Base-by-base conservation (phyloP, 2,797 vertebrate genomes). In the Chiloscyllium punctatum region DNA sequence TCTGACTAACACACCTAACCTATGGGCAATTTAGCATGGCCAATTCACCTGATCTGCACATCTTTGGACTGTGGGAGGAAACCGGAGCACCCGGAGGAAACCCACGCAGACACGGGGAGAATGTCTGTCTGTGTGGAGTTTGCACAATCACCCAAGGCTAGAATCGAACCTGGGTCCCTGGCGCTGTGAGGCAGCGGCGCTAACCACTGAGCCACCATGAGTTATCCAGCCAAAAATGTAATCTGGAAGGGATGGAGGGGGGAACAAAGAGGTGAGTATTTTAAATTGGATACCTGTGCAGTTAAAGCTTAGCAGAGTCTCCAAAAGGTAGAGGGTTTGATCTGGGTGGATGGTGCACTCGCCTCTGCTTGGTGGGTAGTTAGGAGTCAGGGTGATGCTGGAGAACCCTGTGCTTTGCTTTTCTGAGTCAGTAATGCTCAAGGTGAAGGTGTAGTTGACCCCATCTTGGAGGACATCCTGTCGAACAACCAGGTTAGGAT, bases 281-380 rank as follows among this genome's bases (percentile, higher is more conserved):
- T 62, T 62, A 37, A 42, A 11, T 21, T 62, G 9, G 21, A 69
- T 69, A 94, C 91, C 91, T 69, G 91, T 69, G 91, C 98, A 98
- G 96, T 96, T 97, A 96, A 97, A 98, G 57, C 97, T 97, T 94
- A 98, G 97, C 5, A 96, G 95, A 0, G 98, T 98, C 96, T 98
- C 97, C 96, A 98, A 96, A 68, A 97, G 96, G 94, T 77, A 96
- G 86, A 98, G 96, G 87, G 96, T 96, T 53, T 96, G 96, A 13
- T 97, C 96, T 5, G 98, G 97, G 66, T 96, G 96, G 48, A 98
- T 96, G 23, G 96, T 96, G 96, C 98, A 98, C 11, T 95, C 62
- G 30, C 98, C 98, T n/a, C 97, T 97, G 0, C 96, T 96, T 33
- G 98, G 98, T 2, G 97, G 97, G 82, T 84, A 96, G 96, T 96